phyloP scores from a whole-genome alignment of 2,797 vertebrate species.

The Threskiornis aethiopicus region DNA sequence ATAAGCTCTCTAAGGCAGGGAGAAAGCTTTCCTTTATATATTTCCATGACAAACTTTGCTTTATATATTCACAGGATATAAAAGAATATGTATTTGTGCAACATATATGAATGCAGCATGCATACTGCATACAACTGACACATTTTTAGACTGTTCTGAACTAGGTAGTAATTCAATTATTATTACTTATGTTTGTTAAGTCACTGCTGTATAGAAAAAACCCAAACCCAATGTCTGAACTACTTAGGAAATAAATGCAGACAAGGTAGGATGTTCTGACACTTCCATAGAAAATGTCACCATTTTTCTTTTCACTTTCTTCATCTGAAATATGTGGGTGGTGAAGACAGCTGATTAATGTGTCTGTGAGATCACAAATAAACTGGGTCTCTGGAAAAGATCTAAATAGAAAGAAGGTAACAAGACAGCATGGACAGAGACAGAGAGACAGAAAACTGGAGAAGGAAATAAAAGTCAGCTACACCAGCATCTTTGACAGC shows the following conservation, averaged over 20 bases:
- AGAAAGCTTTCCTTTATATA: too few species aligned
- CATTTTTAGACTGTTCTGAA: not conserved
- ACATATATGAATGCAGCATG: not conserved
- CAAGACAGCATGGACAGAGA: not conserved
- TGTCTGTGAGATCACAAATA: not conserved
- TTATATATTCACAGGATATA: not conserved
- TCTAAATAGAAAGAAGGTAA: not conserved
- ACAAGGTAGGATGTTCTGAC: not conserved
- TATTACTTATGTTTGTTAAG: not conserved
- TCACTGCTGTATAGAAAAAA: not conserved
- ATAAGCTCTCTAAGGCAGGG: not conserved
- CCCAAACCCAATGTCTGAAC: not conserved
- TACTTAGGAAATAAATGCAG: not conserved
- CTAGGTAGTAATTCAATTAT: not conserved
- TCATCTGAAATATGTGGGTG: not conserved
- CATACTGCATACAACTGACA: not conserved
- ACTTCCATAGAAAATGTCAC: not conserved
- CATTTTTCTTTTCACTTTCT: conserved; percentile 3
- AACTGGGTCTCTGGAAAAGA: not conserved
- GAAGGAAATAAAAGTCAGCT: not conserved
- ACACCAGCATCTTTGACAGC: not conserved
- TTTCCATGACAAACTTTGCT: not conserved
- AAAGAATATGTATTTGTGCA: not conserved
- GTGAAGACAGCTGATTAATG: not conserved
- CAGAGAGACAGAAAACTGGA: not conserved